phyloP scores from a whole-genome alignment of 2,113 vertebrate genomes.

The Halichoeres trimaculatus region DNA sequence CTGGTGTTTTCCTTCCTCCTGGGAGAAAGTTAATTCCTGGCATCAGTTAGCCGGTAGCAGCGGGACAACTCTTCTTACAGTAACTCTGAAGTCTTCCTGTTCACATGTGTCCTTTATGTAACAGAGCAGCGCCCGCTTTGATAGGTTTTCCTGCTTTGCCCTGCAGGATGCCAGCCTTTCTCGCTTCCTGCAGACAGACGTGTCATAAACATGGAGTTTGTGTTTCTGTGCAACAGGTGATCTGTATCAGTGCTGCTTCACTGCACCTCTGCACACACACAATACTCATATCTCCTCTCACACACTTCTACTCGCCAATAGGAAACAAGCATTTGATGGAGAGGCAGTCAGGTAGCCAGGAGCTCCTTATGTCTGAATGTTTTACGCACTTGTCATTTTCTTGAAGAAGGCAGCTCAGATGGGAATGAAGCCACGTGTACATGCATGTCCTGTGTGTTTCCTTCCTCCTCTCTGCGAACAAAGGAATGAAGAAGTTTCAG shows the following conservation, averaged over 20 bases:
- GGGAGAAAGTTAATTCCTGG: neutral
- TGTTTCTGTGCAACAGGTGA: constrained; percentile 7
- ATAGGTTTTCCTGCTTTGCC: constrained; percentile 19
- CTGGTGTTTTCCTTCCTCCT: neutral
- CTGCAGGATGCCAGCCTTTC: constrained; percentile 12
- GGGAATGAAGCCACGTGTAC: constrained; percentile 25
- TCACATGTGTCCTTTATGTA: neutral
- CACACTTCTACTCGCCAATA: neutral
- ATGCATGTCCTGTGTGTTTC: constrained; percentile 17
- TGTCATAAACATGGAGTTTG: constrained; percentile 18
- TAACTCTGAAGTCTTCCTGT: neutral
- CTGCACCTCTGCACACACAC: constrained; percentile 5
- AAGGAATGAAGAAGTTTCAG: constrained; percentile 26
- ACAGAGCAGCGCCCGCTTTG: neutral
- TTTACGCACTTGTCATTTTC: constrained; percentile 63
- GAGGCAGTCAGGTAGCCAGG: constrained; percentile 38
- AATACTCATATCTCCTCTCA: neutral
- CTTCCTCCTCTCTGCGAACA: constrained; percentile 28
- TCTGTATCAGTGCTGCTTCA: neutral
- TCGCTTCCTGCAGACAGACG: constrained; percentile 35
- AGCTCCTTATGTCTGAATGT: constrained; percentile 48
- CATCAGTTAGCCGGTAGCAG: neutral
- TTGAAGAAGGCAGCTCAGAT: constrained; percentile 51
- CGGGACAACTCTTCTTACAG: neutral
- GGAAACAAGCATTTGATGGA: constrained; percentile 10